Conservation (phyloP, 2,888 invertebrate species). For the Hypomecis atomaria region DNA sequence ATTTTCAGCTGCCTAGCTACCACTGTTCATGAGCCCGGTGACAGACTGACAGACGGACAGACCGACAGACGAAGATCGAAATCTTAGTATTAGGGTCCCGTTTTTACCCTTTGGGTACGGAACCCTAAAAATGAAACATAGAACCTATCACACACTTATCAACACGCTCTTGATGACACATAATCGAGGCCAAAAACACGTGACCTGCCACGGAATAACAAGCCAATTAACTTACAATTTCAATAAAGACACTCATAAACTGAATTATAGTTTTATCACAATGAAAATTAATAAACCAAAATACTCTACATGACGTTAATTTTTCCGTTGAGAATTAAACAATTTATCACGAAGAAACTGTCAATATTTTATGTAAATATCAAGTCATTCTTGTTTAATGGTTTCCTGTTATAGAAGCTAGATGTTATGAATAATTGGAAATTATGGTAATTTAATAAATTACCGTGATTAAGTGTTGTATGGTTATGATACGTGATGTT, state of each 20-base stretch:
- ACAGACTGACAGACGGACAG: too few relatives aligned
- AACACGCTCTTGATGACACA: too few relatives aligned
- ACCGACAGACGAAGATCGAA: too few relatives aligned
- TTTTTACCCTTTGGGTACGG: too few relatives aligned
- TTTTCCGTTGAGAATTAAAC: constrained; percentile 30
- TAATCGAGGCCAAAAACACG: too few relatives aligned
- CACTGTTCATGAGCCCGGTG: too few relatives aligned
- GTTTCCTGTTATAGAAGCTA: constrained; percentile 27
- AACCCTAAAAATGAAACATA: too few relatives aligned
- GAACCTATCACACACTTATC: too few relatives aligned
- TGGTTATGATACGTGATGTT: constrained; percentile 22
- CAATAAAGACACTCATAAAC: background rate
- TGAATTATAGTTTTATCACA: background rate
- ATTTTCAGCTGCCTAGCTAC: too few relatives aligned
- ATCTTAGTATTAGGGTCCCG: too few relatives aligned
- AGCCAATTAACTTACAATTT: too few relatives aligned
- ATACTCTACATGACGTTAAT: constrained; percentile 3
- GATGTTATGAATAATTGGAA: constrained; percentile 28
- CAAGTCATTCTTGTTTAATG: constrained; percentile 25
- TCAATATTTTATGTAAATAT: constrained; percentile 35
- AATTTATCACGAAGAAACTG: constrained; percentile 20
- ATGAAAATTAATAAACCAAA: constrained; percentile 6
- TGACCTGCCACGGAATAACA: too few relatives aligned
- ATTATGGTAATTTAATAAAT: constrained; percentile 29
- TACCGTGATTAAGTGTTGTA: constrained; percentile 24